Evolutionary conservation across 1,140 invertebrate genomes (phyloP).

Genomic region (Leptoteleia sp.): DNA sequence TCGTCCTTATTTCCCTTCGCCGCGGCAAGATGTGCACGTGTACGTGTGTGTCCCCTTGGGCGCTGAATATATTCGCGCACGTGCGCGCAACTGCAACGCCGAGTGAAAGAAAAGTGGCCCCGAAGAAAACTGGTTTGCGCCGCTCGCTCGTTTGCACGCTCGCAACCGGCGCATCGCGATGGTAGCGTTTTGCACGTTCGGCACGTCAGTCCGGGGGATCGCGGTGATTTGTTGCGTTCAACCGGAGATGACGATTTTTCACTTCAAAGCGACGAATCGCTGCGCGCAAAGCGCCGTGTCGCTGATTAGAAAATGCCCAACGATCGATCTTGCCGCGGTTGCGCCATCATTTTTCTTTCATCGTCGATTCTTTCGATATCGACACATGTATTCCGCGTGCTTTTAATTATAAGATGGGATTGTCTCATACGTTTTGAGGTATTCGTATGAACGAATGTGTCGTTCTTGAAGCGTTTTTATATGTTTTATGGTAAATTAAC

Average conservation of each 20-base stretch:
- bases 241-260: slow-evolving; percentile 37
- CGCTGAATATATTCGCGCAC: slow-evolving; percentile 70
- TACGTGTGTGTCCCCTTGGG: slow-evolving; percentile 54
- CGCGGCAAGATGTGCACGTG: slow-evolving; percentile 22
- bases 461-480: too few species aligned
- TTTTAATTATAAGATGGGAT: too few species aligned
- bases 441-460: too few species aligned
- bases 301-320: too few species aligned
- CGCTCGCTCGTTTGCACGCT: slow-evolving; percentile 58
- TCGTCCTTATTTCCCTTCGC: slow-evolving; percentile 55
- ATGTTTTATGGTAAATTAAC: too few species aligned
- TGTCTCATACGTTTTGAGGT: too few species aligned
- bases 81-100: slow-evolving; percentile 70
- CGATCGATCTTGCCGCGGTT: too few species aligned
- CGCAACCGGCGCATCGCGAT: slow-evolving; percentile 32
- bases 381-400: too few species aligned
- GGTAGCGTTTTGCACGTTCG: slow-evolving; percentile 46
- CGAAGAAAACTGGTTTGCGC: slow-evolving; percentile 71
- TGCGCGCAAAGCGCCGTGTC: too few species aligned
- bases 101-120: slow-evolving; percentile 65
- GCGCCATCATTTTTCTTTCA: too few species aligned
- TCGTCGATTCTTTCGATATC: too few species aligned
- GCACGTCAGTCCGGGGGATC: slow-evolving; percentile 52
- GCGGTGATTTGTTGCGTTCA: slow-evolving; percentile 59
- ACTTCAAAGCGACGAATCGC: background rate